Base-by-base conservation (phyloP, 2,113 vertebrate species). In the Lucifuga dentata region DNA sequence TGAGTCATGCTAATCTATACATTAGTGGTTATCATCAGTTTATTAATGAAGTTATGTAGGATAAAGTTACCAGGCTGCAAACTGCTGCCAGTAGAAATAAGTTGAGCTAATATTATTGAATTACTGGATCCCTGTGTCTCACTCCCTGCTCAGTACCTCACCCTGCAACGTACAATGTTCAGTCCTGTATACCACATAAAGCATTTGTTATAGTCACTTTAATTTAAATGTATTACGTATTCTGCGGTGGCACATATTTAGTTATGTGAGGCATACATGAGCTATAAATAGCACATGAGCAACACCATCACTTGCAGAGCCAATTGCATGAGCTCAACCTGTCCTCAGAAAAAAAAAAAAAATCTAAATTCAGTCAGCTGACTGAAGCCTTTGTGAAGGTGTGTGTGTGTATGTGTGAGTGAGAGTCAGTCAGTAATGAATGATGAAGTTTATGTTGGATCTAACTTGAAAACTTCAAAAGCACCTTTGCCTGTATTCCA, bases 241-340 rank as follows among this genome's bases (percentile, higher is more conserved):
- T 39, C 49, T 24, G 13, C 23, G 15, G 8, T 10, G 29, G n/a
- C n/a, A n/a, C 39, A 62, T 40, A 15, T 40, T 39, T 13, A n/a
- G 8, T 17, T 15, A 63, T 26, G 20, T 44, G 6, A 26, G 44
- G 52, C 17, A 21, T 19, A 53, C 8, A 46, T 3, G 17, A 6
- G 35, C 40, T 55, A 43, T 33, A 74, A 64, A 55, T 57, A 68
- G 50, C 46, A 50, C 57, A 72, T 53, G 17, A 49, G 40, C 5
- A 53, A 17, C n/a, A 43, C 40, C n/a, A 17, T 67, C 52, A 58
- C 46, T 32, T 33, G 39, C 12, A 76, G 56, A 76, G 36, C 50
- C 48, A 74, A 76, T 78, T 79, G 59, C 67, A 84, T 82, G 56
- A 74, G 52, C 73, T 75, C 66, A 72, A 68, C 50, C 23, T 39